These are phyloP conservation scores for Peromyscus leucopus DNA, from an alignment of 2,113 vertebrate species.

Conservation along the genomic window DNA sequence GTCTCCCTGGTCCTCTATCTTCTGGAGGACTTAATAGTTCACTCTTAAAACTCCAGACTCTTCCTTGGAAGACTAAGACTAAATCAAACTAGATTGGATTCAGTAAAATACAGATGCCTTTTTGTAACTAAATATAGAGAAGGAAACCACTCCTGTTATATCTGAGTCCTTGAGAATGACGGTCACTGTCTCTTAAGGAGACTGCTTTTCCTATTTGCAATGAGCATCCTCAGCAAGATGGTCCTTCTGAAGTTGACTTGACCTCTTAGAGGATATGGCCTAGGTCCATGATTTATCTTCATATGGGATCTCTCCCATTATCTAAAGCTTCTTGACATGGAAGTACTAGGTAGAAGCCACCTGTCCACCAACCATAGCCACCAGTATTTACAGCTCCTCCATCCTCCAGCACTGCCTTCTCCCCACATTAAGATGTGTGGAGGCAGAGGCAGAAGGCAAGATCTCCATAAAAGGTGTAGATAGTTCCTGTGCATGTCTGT, in stretches of 20 bases:
- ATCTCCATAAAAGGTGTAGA: background rate
- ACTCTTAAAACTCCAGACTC: background rate
- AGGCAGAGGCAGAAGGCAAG: background rate
- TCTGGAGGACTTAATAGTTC: background rate
- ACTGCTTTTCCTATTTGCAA: background rate
- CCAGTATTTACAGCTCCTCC: background rate
- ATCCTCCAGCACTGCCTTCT: background rate
- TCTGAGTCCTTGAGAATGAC: background rate
- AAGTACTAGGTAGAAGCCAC: background rate
- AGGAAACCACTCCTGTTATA: background rate
- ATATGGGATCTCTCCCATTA: background rate
- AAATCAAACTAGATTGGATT: background rate
- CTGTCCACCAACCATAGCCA: no score
- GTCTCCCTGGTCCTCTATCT: background rate
- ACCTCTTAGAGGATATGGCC: fast-evolving
- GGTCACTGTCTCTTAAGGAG: background rate
- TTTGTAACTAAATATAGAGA: background rate
- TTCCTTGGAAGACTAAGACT: background rate
- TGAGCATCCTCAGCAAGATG: background rate
- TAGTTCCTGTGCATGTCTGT: background rate
- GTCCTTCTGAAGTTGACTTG: background rate
- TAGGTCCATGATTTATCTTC: no score
- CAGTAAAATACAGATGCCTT: background rate
- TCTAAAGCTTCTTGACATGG: background rate
- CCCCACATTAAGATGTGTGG: background rate